phyloP scores from a whole-genome alignment of 35 echinoderm and acorn worm genomes.

The Anneissia japonica region DNA sequence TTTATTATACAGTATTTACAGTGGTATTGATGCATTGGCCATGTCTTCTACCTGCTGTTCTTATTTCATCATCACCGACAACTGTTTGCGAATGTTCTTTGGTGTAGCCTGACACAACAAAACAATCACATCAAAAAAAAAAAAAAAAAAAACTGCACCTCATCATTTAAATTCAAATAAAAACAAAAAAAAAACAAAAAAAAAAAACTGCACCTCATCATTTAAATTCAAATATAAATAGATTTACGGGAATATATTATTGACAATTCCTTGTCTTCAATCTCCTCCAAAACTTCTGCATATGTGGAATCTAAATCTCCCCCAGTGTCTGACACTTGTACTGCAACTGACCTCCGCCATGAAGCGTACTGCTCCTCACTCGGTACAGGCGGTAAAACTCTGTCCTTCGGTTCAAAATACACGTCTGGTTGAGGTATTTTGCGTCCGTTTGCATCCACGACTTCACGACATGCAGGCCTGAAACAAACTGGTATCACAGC shows the following conservation, averaged over 20 bases:
- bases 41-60: too few species aligned
- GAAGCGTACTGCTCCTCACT: not conserved
- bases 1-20: too few species aligned
- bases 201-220: not conserved
- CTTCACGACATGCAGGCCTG: not conserved
- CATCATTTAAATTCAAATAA: too few species aligned
- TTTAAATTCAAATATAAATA: not conserved
- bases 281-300: not conserved
- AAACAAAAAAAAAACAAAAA: not conserved
- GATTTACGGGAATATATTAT: not conserved
- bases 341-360: not conserved
- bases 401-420: not conserved
- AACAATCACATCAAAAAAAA: too few species aligned
- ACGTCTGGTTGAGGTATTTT: not conserved
- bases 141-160: too few species aligned
- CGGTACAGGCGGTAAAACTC: not conserved
- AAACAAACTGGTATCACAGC: not conserved
- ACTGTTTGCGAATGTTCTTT: too few species aligned
- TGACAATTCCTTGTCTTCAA: not conserved
- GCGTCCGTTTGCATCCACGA: not conserved
- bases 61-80: too few species aligned
- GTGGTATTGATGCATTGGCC: too few species aligned
- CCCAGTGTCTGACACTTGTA: not conserved
- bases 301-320: not conserved
- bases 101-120: too few species aligned